Percentiles rank a stretch among this genome's conserved stretches.
Conservation (phyloP, 2,797 vertebrate species). For the Hipposideros larvatus region DNA sequence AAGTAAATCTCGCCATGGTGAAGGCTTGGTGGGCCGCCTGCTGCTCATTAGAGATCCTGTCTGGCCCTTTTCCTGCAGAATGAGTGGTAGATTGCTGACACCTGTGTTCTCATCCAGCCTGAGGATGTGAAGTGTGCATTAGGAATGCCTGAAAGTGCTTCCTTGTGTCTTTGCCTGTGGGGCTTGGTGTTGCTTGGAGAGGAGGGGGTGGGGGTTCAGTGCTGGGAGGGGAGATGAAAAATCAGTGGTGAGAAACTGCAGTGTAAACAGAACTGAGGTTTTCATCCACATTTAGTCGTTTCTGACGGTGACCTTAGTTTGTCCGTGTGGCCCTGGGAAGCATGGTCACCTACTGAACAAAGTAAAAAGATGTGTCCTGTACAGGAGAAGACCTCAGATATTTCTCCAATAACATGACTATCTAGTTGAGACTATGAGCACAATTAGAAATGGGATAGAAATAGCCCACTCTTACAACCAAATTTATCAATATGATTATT, state of each 20-base stretch:
- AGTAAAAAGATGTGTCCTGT: background rate
- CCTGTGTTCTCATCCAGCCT: slow-evolving; percentile 77
- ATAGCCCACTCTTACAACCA: background rate
- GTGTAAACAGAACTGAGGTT: background rate
- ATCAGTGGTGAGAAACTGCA: background rate
- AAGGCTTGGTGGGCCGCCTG: slow-evolving; percentile 62
- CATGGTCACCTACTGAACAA: background rate
- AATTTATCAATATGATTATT: background rate
- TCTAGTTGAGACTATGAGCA: slow-evolving; percentile 4
- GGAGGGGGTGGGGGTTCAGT: background rate
- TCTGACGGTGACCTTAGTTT: background rate
- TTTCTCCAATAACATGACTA: background rate
- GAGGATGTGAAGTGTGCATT: slow-evolving; percentile 61
- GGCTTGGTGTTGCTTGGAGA: background rate
- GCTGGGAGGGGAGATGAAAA: background rate
- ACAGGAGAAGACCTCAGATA: background rate
- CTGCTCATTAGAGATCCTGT: slow-evolving; percentile 74
- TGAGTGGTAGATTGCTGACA: slow-evolving; percentile 81
- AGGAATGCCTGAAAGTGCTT: slow-evolving; percentile 78
- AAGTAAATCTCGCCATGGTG: background rate
- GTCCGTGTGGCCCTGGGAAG: background rate
- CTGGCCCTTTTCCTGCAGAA: slow-evolving; percentile 76
- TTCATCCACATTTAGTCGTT: background rate
- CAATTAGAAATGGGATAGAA: background rate
- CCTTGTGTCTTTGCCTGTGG: slow-evolving; percentile 63